Evolutionary conservation across 2,797 vertebrate genomes (phyloP).

Genomic region (Chrysocyon brachyurus): DNA sequence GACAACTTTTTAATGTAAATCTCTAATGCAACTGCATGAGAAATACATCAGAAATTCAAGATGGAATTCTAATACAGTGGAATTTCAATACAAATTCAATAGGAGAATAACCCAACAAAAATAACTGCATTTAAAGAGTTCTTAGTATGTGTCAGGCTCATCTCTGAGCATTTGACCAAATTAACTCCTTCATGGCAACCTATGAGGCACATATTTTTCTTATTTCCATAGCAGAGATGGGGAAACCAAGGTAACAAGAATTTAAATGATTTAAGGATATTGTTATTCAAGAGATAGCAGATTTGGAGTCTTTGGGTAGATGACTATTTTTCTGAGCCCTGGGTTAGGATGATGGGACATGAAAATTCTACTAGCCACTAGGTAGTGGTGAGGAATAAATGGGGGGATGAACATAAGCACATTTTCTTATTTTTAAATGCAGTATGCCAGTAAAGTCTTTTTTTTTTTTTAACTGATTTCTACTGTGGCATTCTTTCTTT

Average conservation of each 20-base stretch:
- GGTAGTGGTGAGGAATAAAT: not conserved
- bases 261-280: not conserved
- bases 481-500: not conserved
- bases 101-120: not conserved
- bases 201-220: not conserved
- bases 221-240: not conserved
- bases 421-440: not conserved
- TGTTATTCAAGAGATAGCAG: not conserved
- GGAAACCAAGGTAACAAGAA: not conserved
- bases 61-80: not conserved
- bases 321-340: not conserved
- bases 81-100: not conserved
- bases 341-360: not conserved
- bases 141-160: not conserved
- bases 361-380: not conserved
- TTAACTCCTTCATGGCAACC: not conserved
- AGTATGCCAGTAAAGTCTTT: not conserved
- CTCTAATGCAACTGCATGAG: not conserved
- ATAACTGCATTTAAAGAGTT: not conserved
- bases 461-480: not conserved
- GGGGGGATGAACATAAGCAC: not conserved
- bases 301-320: not conserved
- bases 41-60: not conserved
- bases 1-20: not conserved
- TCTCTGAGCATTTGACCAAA: not conserved